These are phyloP conservation scores for Thyatira batis DNA, from an alignment of 2,888 invertebrate genomes.

Conservation along the genomic window DNA sequence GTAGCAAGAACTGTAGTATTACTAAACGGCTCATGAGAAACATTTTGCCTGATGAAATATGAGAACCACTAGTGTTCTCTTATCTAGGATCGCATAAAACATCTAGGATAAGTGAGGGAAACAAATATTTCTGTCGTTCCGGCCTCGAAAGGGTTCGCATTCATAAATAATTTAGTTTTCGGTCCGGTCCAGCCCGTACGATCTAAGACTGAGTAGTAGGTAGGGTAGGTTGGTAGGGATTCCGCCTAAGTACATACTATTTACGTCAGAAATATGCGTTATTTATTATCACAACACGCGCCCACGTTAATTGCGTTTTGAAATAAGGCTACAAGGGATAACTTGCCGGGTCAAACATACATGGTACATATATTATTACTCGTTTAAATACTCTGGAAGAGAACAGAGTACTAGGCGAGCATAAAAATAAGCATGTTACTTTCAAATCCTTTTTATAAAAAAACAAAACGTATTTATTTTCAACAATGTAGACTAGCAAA, in stretches of 20 bases:
- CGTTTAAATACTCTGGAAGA: no score
- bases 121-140: constrained; percentile 25
- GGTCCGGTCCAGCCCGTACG: constrained; percentile 8
- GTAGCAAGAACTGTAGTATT: no score
- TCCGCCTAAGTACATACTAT: not conserved
- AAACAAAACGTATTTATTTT: no score
- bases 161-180: constrained; percentile 52
- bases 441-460: no score
- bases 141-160: constrained; percentile 23
- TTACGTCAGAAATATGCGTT: not conserved
- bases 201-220: not conserved
- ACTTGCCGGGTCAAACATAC: not conserved
- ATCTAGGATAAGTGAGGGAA: constrained; percentile 30
- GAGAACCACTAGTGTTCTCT: not conserved
- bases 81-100: constrained; percentile 23
- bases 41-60: constrained; percentile 14
- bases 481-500: no score
- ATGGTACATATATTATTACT: no score
- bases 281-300: not conserved
- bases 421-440: no score
- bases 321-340: no score
- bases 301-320: not conserved
- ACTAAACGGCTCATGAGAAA: no score
- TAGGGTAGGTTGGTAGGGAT: not conserved
- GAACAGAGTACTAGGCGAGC: no score